These are phyloP conservation scores for Cantharis nigra DNA, from an alignment of 2,888 invertebrate genomes.

Conservation along the genomic window DNA sequence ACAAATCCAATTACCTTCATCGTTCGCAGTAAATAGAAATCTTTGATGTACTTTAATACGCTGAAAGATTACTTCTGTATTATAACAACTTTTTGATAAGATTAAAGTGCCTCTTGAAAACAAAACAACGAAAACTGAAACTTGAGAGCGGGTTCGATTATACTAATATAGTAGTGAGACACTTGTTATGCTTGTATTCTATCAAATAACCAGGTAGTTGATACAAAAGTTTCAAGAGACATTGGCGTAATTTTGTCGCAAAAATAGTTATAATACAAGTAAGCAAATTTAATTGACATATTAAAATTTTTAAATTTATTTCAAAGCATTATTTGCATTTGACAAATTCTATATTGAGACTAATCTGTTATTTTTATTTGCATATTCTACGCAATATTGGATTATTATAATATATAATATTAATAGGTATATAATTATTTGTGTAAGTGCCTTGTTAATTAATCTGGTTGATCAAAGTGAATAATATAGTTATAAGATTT, in stretches of 20 bases:
- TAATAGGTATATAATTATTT: no score
- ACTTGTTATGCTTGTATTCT: not conserved
- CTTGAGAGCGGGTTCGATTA: not conserved
- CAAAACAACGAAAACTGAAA: conserved; percentile 9
- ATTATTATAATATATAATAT: no score
- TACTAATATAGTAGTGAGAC: not conserved
- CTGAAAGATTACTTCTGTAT: conserved; percentile 54
- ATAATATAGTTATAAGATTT: not conserved
- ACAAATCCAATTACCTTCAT: conserved; percentile 52
- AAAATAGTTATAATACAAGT: not conserved
- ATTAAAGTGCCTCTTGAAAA: conserved; percentile 43
- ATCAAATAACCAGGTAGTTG: not conserved
- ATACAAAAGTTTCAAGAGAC: not conserved
- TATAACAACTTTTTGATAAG: conserved; percentile 56
- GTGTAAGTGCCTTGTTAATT: not conserved
- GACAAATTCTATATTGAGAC: not conserved
- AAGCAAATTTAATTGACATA: not conserved
- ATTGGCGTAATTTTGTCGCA: not conserved
- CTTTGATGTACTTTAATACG: conserved; percentile 52
- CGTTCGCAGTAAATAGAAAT: conserved; percentile 46
- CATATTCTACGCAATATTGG: no score
- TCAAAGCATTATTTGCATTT: not conserved
- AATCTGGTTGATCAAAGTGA: not conserved
- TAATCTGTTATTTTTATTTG: no score
- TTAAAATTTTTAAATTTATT: not conserved